Evolutionary conservation across 2,888 invertebrate genomes (phyloP).

Genomic region (Frankliniella fusca): DNA sequence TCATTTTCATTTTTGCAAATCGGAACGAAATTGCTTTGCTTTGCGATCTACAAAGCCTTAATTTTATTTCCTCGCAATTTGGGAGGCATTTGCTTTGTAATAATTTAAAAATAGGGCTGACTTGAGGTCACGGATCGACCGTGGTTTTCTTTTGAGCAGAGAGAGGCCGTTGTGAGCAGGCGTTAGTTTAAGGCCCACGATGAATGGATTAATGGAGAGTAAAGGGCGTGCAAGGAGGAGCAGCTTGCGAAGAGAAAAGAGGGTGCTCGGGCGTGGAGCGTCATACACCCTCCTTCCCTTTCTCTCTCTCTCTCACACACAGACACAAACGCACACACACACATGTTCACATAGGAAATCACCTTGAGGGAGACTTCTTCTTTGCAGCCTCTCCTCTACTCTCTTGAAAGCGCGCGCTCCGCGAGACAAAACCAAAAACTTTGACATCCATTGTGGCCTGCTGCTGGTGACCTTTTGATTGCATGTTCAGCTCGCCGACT

Average conservation of each 20-base stretch:
- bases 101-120: too few species aligned
- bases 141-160: too few species aligned
- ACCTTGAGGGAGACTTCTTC: conserved; percentile 8
- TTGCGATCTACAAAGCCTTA: too few species aligned
- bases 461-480: conserved; percentile 9
- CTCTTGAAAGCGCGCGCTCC: neutral
- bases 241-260: neutral
- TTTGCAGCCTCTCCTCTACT: neutral
- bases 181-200: too few species aligned
- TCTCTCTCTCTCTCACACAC: neutral
- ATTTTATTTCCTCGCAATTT: too few species aligned
- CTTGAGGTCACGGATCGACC: too few species aligned
- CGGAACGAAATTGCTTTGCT: too few species aligned
- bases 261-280: neutral
- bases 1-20: too few species aligned
- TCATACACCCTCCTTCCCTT: neutral
- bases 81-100: too few species aligned
- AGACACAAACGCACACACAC: neutral
- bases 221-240: neutral
- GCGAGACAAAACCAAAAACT: neutral
- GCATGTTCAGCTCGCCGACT: conserved; percentile 2
- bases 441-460: conserved; percentile 2
- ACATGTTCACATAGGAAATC: neutral
- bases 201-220: too few species aligned
- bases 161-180: too few species aligned